Base-by-base conservation (phyloP, 2,797 vertebrate genomes). In the Hylomyscus alleni region DNA sequence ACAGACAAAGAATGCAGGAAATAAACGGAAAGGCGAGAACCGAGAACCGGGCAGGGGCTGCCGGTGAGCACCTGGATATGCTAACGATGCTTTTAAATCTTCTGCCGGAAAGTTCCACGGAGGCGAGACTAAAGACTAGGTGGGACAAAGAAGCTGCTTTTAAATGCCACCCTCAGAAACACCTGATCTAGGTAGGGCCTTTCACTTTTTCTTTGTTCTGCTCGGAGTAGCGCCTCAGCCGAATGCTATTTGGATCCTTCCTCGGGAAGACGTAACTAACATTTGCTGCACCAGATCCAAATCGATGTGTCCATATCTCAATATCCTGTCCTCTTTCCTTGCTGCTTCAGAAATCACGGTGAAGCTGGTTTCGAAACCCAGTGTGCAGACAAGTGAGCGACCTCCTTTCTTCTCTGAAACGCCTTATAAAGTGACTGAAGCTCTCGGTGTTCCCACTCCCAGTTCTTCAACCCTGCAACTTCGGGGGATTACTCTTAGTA, bases 181-280 rank as follows among this genome's bases (percentile, higher is more conserved):
- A 95, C 85, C 90, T 93, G 85, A 90, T 94, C 82, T 44, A 44
- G 44, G 44, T 62, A 34, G 9, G 34, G 54, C 62, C 37, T 95
- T 92, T 89, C 52, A 31, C 47, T 81, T 84, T 84, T 84, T 86
- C 94, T 96, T 95, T 96, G 87, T 94, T 95, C 75, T 60, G 47
- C 22, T 54, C 62, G 9, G 15, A 12, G 83, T 67, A 91, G 56
- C 72, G 87, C 94, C 84, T 92, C 26, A 52, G 89, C n/a, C 31
- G 34, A 7, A 69, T 4, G 69, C 69, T 72, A 22, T 72, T n/a
- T 72, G n/a, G 19, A 37, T 37, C 11, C 22, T 87, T 96, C 83
- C 17, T 81, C n/a, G 47, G 69, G 83, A 94, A 95, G 92, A 93
- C 83, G 93, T 47, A 86, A 85, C 52, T 84, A 84, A 95, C 87